phyloP scores from a whole-genome alignment of 2,797 vertebrate genomes.

The Microchirus variegatus region DNA sequence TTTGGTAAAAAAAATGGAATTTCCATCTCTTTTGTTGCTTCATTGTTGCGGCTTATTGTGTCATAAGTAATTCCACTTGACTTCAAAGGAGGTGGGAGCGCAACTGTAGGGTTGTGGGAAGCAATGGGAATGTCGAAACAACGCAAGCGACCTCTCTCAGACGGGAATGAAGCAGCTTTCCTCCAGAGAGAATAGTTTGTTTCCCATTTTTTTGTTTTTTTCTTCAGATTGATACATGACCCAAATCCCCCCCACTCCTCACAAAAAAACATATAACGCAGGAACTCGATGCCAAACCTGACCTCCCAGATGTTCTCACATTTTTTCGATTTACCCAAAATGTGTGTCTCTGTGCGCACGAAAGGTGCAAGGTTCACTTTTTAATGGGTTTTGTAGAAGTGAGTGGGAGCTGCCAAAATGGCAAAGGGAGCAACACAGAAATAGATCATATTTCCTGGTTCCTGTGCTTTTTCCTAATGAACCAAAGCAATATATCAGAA shows the following conservation, averaged over 20 bases:
- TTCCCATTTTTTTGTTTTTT: conserved; percentile 56
- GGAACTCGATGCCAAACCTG: conserved; percentile 76
- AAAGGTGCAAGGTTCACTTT: conserved; percentile 48
- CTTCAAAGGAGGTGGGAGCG: conserved; percentile 70
- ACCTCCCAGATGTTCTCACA: conserved; percentile 71
- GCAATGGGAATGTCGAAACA: conserved; percentile 62
- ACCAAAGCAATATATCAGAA: conserved; percentile 84
- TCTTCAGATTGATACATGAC: conserved; percentile 75
- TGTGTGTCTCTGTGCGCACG: conserved; percentile 18
- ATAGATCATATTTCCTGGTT: conserved; percentile 81
- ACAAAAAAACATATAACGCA: conserved; percentile 65
- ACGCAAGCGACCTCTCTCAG: conserved; percentile 66
- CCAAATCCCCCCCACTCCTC: conserved; percentile 69
- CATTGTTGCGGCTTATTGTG: conserved; percentile 80
- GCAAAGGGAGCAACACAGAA: conserved; percentile 73
- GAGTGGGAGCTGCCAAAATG: conserved; percentile 77
- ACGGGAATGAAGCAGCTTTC: conserved; percentile 52
- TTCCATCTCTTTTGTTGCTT: conserved; percentile 64
- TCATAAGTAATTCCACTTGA: conserved; percentile 80
- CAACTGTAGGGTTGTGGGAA: conserved; percentile 70
- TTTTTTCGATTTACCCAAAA: conserved; percentile 8
- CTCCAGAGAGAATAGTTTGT: conserved; percentile 50
- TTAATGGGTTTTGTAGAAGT: conserved; percentile 74
- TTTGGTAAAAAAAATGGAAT: conserved; percentile 48
- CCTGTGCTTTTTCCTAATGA: conserved; percentile 77